Conservation (phyloP, 2,113 vertebrate species). For the Peromyscus polionotus region DNA sequence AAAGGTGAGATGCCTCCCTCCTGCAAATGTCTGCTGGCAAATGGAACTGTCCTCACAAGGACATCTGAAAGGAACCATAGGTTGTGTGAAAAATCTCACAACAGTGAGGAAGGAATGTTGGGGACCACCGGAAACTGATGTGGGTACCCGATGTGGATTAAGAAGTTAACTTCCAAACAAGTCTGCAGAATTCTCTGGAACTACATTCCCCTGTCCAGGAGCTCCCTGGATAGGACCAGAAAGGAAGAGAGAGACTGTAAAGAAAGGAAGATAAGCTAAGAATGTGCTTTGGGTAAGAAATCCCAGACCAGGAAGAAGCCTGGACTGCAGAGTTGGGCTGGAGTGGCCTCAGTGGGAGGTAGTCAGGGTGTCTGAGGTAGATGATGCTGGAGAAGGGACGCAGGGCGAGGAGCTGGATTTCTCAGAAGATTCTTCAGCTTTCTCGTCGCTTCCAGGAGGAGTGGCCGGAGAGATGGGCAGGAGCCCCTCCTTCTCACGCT, state of each 20-base stretch:
- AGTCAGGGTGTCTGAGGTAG: conserved; percentile 91
- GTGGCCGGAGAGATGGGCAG: conserved; percentile 91
- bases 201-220: conserved; percentile 56
- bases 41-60: conserved; percentile 37
- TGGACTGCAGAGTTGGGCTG: background rate
- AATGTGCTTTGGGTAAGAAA: conserved; percentile 79
- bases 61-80: conserved; percentile 56
- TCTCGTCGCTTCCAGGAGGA: conserved; percentile 90
- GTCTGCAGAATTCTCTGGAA: conserved; percentile 71
- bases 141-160: conserved; percentile 38
- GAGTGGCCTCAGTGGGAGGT: conserved; percentile 89
- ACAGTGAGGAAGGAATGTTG: background rate
- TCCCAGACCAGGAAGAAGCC: conserved; percentile 12
- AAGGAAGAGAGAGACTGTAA: conserved; percentile 68
- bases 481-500: conserved; percentile 97
- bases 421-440: conserved; percentile 94
- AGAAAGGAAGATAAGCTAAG: conserved; percentile 78
- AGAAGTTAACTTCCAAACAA: conserved; percentile 5
- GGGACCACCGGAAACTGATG: conserved; percentile 43
- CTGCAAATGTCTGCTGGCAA: conserved; percentile 55
- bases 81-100: conserved; percentile 10
- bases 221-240: conserved; percentile 72
- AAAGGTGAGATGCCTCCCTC: background rate
- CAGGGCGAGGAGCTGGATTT: conserved; percentile 95
- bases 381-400: conserved; percentile 93